These are phyloP conservation scores for Pipa parva DNA, from an alignment of 2,113 vertebrate genomes.

Conservation along the genomic window DNA sequence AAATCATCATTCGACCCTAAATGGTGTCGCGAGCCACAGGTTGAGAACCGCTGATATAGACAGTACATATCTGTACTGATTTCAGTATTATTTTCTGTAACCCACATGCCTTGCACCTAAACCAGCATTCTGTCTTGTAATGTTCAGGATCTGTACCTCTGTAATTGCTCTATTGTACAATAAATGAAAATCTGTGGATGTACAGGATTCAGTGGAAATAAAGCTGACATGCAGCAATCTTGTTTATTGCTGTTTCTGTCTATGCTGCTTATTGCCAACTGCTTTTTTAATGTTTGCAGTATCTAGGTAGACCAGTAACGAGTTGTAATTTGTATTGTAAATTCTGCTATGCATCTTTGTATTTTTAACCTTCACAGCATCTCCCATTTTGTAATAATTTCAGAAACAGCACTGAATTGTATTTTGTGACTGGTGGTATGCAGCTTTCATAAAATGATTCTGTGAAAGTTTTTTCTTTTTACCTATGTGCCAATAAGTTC, in stretches of 20 bases:
- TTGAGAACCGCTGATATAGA: too few relatives aligned
- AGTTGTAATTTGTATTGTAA: not conserved
- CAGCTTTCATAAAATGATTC: too few relatives aligned
- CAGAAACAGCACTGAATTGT: too few relatives aligned
- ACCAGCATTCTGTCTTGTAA: slow-evolving; percentile 41
- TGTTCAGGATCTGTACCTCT: slow-evolving; percentile 44
- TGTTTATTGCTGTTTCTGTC: slow-evolving; percentile 48
- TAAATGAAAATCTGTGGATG: slow-evolving; percentile 49
- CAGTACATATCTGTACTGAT: too few relatives aligned
- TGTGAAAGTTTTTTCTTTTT: too few relatives aligned
- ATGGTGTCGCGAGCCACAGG: too few relatives aligned
- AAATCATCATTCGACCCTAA: too few relatives aligned
- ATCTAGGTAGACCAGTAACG: not conserved
- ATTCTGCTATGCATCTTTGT: too few relatives aligned
- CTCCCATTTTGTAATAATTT: too few relatives aligned
- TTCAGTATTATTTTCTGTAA: slow-evolving; percentile 46
- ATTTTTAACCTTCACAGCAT: too few relatives aligned
- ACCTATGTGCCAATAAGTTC: too few relatives aligned
- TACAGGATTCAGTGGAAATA: slow-evolving; percentile 46
- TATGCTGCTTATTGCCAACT: slow-evolving; percentile 48
- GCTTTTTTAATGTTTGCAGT: slow-evolving; percentile 38
- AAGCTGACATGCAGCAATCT: slow-evolving; percentile 41
- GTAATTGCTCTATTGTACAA: slow-evolving; percentile 51
- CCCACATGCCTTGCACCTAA: slow-evolving; percentile 47
- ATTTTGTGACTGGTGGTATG: too few relatives aligned